Evolutionary conservation across 2,113 vertebrate species (phyloP), one percentile per base, ranked within the genome.

Genomic region (Mirounga angustirostris): DNA sequence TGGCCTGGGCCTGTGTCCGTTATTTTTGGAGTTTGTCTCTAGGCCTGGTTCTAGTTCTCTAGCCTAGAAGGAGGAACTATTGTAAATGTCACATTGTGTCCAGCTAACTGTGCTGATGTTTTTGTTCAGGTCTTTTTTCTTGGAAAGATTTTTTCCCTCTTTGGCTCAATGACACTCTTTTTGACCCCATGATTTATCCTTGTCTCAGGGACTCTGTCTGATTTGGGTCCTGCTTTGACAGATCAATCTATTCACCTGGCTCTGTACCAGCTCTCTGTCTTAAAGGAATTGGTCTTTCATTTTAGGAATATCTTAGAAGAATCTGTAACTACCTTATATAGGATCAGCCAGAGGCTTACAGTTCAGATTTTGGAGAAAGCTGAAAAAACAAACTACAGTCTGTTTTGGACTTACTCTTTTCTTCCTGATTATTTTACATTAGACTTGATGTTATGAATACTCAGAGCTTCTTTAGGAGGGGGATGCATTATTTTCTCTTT

Each of bases 351-450:
- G 22, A 81, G 43, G 54, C 74, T 97, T 96, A 61, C 33, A 81
- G 56, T 91, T 97, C 71, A 94, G 30, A 83, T 96, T 97, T 97
- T 87, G 28, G 61, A 98, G 82, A 81, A 96, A 80, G 5, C 61
- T 69, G 46, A 96, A 59, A 89, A 94, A 56, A 94, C 22, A 93
- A 82, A 87, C 22, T 85, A 6, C 5, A 22, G 8, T 61, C 52
- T 71, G 81, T 83, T 92, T 26, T 79, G 61, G 61, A 83, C 4
- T 87, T 61, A 84, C 61, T 54, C 24, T 84, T 95, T 97, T 63
- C 46, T 97, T 97, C 40, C 58, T 91, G 33, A 65, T 91, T 80
- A 84, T 93, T 90, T 86, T 89, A 73, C 74, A 7, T 18, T 82
- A 46, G 6, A 87, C 71, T 81, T 87, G 40, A 83, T 15, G 10